Evolutionary conservation across 2,797 vertebrate genomes (phyloP).

Genomic region (Chaunax sp.): DNA sequence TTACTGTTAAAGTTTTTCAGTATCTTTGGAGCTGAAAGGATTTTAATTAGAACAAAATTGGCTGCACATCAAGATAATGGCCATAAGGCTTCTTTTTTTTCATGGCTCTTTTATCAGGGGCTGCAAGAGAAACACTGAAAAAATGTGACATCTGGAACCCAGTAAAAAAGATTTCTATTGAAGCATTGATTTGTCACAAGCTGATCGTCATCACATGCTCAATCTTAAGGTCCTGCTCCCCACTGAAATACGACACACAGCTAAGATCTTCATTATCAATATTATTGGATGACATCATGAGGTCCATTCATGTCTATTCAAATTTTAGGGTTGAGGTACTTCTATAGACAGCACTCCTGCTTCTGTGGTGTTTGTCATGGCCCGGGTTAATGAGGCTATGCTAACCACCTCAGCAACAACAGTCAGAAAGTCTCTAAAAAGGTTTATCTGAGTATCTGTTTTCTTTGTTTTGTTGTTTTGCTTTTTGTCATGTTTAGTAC

Average conservation of each 20-base stretch:
- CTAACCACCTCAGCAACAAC: too few relatives aligned
- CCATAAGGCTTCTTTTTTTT: conserved; percentile 12
- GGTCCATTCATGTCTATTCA: neutral
- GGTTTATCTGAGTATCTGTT: too few relatives aligned
- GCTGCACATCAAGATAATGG: conserved; percentile 7
- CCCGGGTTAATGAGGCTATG: neutral
- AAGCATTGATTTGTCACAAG: conserved; percentile 53
- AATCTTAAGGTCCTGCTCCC: conserved; percentile 62
- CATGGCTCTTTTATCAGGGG: conserved; percentile 13
- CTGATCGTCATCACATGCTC: conserved; percentile 44
- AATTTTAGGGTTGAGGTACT: neutral
- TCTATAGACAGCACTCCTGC: neutral
- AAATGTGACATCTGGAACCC: conserved; percentile 11
- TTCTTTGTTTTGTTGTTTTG: too few relatives aligned
- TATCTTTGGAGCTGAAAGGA: neutral
- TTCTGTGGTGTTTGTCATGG: neutral
- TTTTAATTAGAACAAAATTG: conserved; percentile 33
- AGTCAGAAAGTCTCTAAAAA: too few relatives aligned
- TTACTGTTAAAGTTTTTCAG: conserved; percentile 14
- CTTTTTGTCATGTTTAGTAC: too few relatives aligned
- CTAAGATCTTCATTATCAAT: conserved; percentile 20
- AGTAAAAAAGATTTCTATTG: conserved; percentile 42
- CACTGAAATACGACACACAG: conserved; percentile 35
- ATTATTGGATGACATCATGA: conserved; percentile 12
- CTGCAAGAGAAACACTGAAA: conserved; percentile 2